These are phyloP conservation scores for Porphyrio hochstetteri DNA, from an alignment of 2,113 vertebrate genomes.

Conservation along the genomic window DNA sequence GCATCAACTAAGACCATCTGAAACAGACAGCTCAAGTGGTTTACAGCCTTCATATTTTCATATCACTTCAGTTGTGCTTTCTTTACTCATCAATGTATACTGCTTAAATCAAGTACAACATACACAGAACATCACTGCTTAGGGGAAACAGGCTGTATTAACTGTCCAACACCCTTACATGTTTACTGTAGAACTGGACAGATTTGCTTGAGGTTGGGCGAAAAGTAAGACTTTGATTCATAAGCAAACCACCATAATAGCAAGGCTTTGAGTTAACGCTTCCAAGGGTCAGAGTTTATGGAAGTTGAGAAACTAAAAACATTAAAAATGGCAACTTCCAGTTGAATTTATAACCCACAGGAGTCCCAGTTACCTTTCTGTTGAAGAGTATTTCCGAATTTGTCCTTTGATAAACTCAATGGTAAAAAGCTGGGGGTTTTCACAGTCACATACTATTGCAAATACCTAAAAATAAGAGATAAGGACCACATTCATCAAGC, in stretches of 20 bases:
- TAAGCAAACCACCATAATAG: not conserved
- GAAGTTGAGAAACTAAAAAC: not conserved
- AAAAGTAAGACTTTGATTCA: not conserved
- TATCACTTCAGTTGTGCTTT: not conserved
- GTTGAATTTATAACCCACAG: not conserved
- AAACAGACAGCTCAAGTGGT: not conserved
- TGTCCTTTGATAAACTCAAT: constrained; percentile 98
- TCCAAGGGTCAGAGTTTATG: not conserved
- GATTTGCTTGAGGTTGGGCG: not conserved
- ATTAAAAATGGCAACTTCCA: not conserved
- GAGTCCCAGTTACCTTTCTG: constrained; percentile 86
- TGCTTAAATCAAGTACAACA: not conserved
- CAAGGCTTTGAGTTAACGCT: not conserved
- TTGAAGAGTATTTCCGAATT: constrained; percentile 94
- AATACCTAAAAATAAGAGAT: constrained; percentile 83
- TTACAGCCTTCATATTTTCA: not conserved
- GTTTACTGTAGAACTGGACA: not conserved
- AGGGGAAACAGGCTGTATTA: not conserved
- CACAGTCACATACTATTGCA: constrained; percentile 92
- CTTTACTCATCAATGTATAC: not conserved
- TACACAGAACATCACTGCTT: not conserved
- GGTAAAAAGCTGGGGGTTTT: constrained; percentile 96
- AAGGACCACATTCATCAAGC: not conserved
- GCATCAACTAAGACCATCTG: not conserved
- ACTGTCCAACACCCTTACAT: not conserved